Evolutionary conservation across 2,797 vertebrate species (phyloP).

Genomic region (Brachyrhaphis roseni): DNA sequence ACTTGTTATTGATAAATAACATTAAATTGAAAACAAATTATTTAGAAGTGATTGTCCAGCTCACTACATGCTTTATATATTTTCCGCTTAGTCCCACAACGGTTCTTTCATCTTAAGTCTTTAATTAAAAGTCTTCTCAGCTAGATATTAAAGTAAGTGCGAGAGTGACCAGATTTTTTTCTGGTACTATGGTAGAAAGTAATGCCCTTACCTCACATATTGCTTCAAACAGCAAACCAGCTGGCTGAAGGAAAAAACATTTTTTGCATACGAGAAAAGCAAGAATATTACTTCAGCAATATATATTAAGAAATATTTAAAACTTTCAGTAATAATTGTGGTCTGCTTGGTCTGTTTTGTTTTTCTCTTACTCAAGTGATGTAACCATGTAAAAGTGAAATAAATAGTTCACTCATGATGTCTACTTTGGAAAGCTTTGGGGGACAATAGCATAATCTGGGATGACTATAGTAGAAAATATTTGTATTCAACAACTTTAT

Average conservation of each 20-base stretch:
- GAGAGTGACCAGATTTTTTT: not conserved
- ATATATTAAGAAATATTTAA: not conserved
- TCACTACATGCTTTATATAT: not conserved
- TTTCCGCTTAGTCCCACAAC: not conserved
- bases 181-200: not conserved
- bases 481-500: not conserved
- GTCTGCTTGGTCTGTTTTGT: not conserved
- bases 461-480: not conserved
- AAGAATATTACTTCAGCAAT: not conserved
- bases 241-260: not conserved
- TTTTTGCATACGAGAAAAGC: not conserved
- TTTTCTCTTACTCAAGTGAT: not conserved
- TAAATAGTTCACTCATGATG: not conserved
- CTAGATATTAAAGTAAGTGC: not conserved
- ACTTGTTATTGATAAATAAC: conserved; percentile 1
- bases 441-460: not conserved
- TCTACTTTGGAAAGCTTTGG: not conserved
- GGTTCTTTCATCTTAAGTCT: not conserved
- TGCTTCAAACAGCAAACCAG: not conserved
- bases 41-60: not conserved
- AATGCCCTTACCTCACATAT: not conserved
- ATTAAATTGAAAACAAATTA: not conserved
- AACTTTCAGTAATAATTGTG: not conserved
- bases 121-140: not conserved
- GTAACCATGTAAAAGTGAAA: not conserved